Percentiles rank a stretch among this genome's conserved stretches.
Evolutionary conservation across 2,888 invertebrate species (phyloP).

Genomic region (Tricholauxania praeusta): DNA sequence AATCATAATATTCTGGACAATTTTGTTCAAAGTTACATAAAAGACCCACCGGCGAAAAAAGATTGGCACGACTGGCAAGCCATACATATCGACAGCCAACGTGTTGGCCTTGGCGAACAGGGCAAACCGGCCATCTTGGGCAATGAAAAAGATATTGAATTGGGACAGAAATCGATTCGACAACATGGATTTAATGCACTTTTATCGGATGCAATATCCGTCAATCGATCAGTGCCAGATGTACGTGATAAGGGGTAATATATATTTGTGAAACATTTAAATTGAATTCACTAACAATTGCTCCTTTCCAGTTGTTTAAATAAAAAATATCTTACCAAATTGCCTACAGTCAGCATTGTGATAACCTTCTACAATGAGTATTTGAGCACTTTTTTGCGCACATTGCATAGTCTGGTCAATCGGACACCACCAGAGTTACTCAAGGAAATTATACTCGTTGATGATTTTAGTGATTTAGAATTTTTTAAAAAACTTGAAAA

Average conservation of each 20-base stretch:
- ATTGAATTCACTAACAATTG: constrained; percentile 1
- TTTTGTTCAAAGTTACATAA: no score
- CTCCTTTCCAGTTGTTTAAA: constrained; percentile 53
- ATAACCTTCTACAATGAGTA: constrained; percentile 96
- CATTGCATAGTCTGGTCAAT: constrained; percentile 83
- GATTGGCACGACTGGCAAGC: constrained; percentile 84
- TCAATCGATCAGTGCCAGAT: constrained; percentile 86
- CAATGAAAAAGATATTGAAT: constrained; percentile 69
- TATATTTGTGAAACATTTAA: constrained; percentile 18
- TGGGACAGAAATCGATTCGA: constrained; percentile 79
- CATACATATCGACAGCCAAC: constrained; percentile 73
- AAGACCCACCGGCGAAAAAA: constrained; percentile 68
- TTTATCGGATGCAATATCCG: constrained; percentile 89
- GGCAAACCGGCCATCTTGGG: constrained; percentile 76
- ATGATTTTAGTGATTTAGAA: constrained; percentile 86
- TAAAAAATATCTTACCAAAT: constrained; percentile 58
- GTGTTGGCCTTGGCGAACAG: constrained; percentile 79
- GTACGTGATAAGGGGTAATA: constrained; percentile 74
- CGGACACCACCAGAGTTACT: constrained; percentile 84
- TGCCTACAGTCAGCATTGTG: constrained; percentile 86
- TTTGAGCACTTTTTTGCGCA: constrained; percentile 86
- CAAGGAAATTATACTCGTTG: no score
- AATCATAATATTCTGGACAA: no score
- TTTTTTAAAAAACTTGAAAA: constrained; percentile 80
- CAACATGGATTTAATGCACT: constrained; percentile 95